Evolutionary conservation across 2,888 invertebrate species (phyloP), one percentile per base, ranked within the genome.

Genomic region (Agrypnus murinus): DNA sequence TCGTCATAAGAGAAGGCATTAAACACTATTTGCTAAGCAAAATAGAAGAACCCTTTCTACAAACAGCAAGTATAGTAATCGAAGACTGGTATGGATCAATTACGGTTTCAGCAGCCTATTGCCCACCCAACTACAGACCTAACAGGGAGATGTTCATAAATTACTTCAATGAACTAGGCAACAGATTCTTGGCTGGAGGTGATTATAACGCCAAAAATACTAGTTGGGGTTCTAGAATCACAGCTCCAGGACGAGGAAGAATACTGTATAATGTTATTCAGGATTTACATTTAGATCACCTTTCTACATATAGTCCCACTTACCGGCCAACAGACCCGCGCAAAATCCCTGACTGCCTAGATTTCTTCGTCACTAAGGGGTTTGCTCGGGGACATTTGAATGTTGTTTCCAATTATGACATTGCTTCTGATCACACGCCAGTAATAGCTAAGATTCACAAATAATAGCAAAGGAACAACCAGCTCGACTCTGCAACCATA

Each of bases 31-130:
- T 36, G 36, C 5, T 36, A 14, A 36, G 36, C n/a, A 36, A 36
- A 57, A 36, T 57, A 36, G 55, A 36, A 57, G 36, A 17, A 43
- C 12, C n/a, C 10, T 4, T 43, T 19, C 43, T 59, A 8, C 57
- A 57, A 10, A 10, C 57, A 14, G 25, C 10, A 43, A 43, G 12
- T 7, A 31, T 59, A 40, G 59, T 25, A 1, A 15, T 43, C 40
- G 43, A 31, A 55, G 55, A 34, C 34, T 31, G 55, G 55, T 19
- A 59, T n/a, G 59, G 43, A 7, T 43, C 40, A 43, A 15, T 43
- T 19, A 59, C 36, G 9, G 31, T 43, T 14, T 19, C 25, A n/a
- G n/a, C n/a, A n/a, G n/a, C n/a, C n/a, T n/a, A n/a, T n/a, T n/a
- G n/a, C n/a, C n/a, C n/a, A n/a, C 43, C 59, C 19, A 59, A 59